Base-by-base conservation (phyloP, 2,797 vertebrate genomes). In the Syngnathus acus region DNA sequence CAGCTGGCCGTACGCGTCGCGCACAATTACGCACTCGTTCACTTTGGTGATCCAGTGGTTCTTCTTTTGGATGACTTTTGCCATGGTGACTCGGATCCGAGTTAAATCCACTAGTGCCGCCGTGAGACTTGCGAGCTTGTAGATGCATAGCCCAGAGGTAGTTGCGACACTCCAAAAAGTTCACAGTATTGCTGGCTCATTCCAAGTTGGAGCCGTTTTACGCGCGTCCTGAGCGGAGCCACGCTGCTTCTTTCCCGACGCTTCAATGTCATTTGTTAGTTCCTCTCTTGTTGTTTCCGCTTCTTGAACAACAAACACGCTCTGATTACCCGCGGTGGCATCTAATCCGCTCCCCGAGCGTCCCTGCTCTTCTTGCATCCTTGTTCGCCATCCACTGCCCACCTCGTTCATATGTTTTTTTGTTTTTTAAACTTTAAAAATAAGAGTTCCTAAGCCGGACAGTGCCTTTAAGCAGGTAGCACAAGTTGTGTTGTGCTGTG, bases 11-110 rank as follows among this genome's bases (percentile, higher is more conserved):
- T 76, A 77, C 66, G 89, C 84, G 78, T 90, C 90, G 69, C 89
- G 88, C 72, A 64, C 67, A 45, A 94, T 68, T 32, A 90, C 74
- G 85, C 93, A 92, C 67, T 92, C 91, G 81, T 88, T 93, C 68
- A 95, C 90, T 83, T 90, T 92, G 75, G 87, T 77, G 71, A 93
- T 92, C 95, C 95, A 96, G 90, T 97, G 94, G 84, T 92, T 93
- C 87, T 94, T 96, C 89, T 89, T 95, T 79, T 93, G 94, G 65
- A 94, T 88, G 65, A 92, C 94, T 86, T 92, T 94, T 74, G 93
- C 91, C 94, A 95, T 95, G 82, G 66, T 86, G 80, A 58, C 51
- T 68, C 47, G 38, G 65, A 62, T 67, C 69, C 69, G 65, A 72
- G 55, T 42, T 67, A 71, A 86, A 75, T 65, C 81, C 82, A 78